These are phyloP conservation scores for Umimayanthus kanabou DNA, from an alignment of 92 coral and sea anemone species.

Conservation along the genomic window DNA sequence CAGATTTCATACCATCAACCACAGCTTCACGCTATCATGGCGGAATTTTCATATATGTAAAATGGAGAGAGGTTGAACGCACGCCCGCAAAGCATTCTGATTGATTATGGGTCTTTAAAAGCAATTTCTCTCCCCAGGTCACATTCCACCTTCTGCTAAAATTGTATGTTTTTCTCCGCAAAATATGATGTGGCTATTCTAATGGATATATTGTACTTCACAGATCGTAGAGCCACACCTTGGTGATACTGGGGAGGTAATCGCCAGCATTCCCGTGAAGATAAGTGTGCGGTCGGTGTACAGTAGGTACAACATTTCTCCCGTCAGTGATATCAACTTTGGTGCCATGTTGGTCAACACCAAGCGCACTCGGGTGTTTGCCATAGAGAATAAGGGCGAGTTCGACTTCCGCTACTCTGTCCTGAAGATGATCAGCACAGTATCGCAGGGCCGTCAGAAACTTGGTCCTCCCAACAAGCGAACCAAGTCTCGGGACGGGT, in stretches of 20 bases:
- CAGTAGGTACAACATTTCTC: slow-evolving; percentile 87
- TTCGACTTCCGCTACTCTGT: slow-evolving; percentile 98
- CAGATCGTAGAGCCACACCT: slow-evolving; percentile 98
- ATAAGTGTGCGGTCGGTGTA: slow-evolving; percentile 96
- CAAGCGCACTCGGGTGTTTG: slow-evolving; percentile 79
- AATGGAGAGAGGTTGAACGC: too few relatives aligned
- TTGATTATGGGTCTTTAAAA: too few relatives aligned
- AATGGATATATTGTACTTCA: too few relatives aligned
- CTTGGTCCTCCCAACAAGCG: slow-evolving; percentile 81
- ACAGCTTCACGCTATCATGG: too few relatives aligned
- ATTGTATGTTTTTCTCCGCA: too few relatives aligned
- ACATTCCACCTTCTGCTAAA: too few relatives aligned
- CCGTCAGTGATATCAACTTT: slow-evolving; percentile 95
- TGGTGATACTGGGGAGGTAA: slow-evolving; percentile 89
- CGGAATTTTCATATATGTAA: too few relatives aligned
- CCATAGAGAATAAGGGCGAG: slow-evolving; percentile 97
- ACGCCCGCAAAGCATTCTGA: too few relatives aligned
- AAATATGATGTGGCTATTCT: too few relatives aligned
- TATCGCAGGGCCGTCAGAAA: slow-evolving; percentile 93
- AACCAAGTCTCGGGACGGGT: slow-evolving; percentile 93
- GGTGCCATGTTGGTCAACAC: slow-evolving; percentile 96
- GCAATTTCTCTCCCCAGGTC: too few relatives aligned
- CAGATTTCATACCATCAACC: too few relatives aligned
- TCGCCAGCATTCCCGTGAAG: slow-evolving; percentile 99
- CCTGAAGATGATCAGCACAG: slow-evolving; percentile 92